Evolutionary conservation across 64 coral and sea anemone genomes (phyloP).

Genomic region (Montipora foliosa): DNA sequence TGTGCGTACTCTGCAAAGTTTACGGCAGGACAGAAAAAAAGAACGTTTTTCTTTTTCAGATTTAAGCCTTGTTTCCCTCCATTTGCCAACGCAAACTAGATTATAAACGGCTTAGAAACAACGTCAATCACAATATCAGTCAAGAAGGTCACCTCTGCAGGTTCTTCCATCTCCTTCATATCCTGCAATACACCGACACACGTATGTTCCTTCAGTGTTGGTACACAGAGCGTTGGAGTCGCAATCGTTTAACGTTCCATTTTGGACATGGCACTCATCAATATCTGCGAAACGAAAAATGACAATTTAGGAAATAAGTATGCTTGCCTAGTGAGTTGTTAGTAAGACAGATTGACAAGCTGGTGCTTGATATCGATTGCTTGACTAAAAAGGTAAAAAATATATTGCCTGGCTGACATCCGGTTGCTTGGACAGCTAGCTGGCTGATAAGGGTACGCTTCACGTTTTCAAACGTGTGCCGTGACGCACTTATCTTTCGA

Average conservation of each 20-base stretch:
- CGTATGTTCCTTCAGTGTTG: conserved; percentile 58
- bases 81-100: too few relatives aligned
- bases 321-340: not conserved
- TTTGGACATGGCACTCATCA: conserved; percentile 14
- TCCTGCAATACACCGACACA: conserved; percentile 39
- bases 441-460: too few relatives aligned
- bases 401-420: too few relatives aligned
- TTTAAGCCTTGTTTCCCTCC: too few relatives aligned
- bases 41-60: too few relatives aligned
- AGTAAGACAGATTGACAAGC: not conserved
- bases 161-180: conserved; percentile 25
- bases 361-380: not conserved
- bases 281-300: not conserved
- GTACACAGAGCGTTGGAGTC: conserved; percentile 40
- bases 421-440: too few relatives aligned
- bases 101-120: too few relatives aligned
- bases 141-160: conserved; percentile 18
- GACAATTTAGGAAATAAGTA: not conserved
- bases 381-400: not conserved
- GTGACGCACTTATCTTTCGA: too few relatives aligned
- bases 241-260: conserved; percentile 20
- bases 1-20: too few relatives aligned
- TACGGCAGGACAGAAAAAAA: too few relatives aligned
- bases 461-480: too few relatives aligned
- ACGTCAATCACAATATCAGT: too few relatives aligned